phyloP scores from a whole-genome alignment of 2,797 vertebrate species.

The Chaetophractus vellerosus region DNA sequence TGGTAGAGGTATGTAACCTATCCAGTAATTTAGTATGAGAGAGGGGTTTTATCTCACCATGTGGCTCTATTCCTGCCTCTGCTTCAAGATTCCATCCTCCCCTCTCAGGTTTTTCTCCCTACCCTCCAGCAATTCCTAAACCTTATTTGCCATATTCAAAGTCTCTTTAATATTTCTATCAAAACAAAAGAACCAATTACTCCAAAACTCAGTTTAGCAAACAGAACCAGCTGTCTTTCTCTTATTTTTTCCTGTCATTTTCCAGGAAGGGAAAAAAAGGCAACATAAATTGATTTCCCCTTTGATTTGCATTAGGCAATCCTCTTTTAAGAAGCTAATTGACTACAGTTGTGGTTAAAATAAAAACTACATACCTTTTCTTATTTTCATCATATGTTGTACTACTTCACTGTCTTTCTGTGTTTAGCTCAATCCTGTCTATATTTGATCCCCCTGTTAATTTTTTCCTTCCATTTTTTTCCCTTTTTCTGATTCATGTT shows the following conservation, averaged over 20 bases:
- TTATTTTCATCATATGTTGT: background rate
- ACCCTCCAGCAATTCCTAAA: background rate
- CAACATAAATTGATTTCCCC: background rate
- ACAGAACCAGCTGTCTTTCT: background rate
- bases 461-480: background rate
- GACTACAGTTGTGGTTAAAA: background rate
- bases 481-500: background rate
- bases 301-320: conserved; percentile 8
- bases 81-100: background rate
- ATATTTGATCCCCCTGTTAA: background rate
- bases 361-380: background rate
- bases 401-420: background rate
- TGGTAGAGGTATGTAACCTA: background rate
- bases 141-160: background rate
- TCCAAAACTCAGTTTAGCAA: background rate
- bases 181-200: background rate
- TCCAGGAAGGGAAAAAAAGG: background rate
- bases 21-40: background rate
- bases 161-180: background rate
- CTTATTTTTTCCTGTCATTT: background rate
- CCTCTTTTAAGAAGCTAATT: background rate
- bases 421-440: background rate
- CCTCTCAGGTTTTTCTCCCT: background rate
- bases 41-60: background rate
- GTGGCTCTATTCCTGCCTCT: background rate